Evolutionary conservation across 2,113 vertebrate species (phyloP).

Genomic region (Rhizomys pruinosus): DNA sequence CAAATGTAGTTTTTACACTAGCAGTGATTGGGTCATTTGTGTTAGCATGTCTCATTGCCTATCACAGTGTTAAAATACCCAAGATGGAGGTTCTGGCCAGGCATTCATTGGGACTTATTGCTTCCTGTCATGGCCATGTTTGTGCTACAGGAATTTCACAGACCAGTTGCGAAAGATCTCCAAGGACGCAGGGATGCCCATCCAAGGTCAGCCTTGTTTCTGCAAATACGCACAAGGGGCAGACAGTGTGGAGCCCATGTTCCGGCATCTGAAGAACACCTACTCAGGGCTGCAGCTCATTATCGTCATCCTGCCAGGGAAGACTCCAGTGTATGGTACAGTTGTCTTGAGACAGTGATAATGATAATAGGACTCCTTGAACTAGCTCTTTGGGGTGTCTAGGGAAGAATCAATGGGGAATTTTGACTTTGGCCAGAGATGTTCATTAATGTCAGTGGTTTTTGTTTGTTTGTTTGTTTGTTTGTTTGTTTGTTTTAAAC

Average conservation of each 20-base stretch:
- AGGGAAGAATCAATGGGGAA: neutral
- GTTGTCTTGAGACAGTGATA: conserved; percentile 64
- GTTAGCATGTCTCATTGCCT: conserved; percentile 16
- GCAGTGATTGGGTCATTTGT: neutral
- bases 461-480: neutral
- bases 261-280: conserved; percentile 88
- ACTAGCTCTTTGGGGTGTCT: neutral
- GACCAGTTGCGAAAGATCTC: conserved; percentile 99
- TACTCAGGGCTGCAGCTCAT: conserved; percentile 88
- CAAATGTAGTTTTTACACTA: conserved; percentile 1
- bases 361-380: neutral
- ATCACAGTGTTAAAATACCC: neutral
- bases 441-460: neutral
- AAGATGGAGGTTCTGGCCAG: neutral
- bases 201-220: conserved; percentile 91
- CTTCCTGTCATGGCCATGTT: conserved; percentile 53
- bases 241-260: conserved; percentile 88
- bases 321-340: conserved; percentile 89
- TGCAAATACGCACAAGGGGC: conserved; percentile 87
- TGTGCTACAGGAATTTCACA: conserved; percentile 94
- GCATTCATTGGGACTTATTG: conserved; percentile 39
- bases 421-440: conserved; percentile 31
- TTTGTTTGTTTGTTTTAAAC: neutral
- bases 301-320: conserved; percentile 87
- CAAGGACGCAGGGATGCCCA: conserved; percentile 98